Evolutionary conservation across 2,888 invertebrate genomes (phyloP).

Genomic region (Pteria penguin): DNA sequence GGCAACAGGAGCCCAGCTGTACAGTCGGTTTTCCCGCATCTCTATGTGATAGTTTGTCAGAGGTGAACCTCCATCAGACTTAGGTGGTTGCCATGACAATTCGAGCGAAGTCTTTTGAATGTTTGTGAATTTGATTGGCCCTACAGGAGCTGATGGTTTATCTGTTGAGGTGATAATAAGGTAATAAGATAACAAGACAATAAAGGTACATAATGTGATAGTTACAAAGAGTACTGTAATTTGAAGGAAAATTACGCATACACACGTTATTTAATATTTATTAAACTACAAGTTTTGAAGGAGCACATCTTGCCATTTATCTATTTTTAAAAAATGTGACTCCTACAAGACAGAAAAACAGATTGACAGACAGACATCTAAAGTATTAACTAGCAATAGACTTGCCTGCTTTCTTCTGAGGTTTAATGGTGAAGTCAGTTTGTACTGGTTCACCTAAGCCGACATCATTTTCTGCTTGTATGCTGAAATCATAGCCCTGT

Average conservation of each 20-base stretch:
- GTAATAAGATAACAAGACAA: too few relatives aligned
- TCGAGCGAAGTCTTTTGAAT: constrained; percentile 69
- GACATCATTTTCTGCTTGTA: constrained; percentile 77
- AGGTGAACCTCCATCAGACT: constrained; percentile 92
- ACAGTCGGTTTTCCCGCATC: constrained; percentile 68
- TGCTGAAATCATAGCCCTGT: constrained; percentile 75
- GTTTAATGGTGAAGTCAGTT: constrained; percentile 60
- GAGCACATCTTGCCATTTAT: too few relatives aligned
- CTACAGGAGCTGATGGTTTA: constrained; percentile 62
- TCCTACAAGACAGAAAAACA: background rate
- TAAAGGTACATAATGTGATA: too few relatives aligned
- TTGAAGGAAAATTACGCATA: too few relatives aligned
- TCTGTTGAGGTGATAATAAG: too few relatives aligned
- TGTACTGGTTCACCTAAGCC: constrained; percentile 67
- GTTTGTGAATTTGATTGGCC: constrained; percentile 72
- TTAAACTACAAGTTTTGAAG: too few relatives aligned
- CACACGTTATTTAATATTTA: too few relatives aligned
- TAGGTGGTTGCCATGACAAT: constrained; percentile 84
- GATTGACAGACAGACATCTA: too few relatives aligned
- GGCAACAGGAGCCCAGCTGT: constrained; percentile 88
- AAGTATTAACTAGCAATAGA: background rate
- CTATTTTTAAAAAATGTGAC: background rate
- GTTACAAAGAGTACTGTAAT: too few relatives aligned
- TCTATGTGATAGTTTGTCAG: constrained; percentile 78
- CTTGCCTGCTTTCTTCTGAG: constrained; percentile 65